These are phyloP conservation scores for Papilio gigon DNA, from an alignment of 2,888 invertebrate genomes.

Conservation along the genomic window DNA sequence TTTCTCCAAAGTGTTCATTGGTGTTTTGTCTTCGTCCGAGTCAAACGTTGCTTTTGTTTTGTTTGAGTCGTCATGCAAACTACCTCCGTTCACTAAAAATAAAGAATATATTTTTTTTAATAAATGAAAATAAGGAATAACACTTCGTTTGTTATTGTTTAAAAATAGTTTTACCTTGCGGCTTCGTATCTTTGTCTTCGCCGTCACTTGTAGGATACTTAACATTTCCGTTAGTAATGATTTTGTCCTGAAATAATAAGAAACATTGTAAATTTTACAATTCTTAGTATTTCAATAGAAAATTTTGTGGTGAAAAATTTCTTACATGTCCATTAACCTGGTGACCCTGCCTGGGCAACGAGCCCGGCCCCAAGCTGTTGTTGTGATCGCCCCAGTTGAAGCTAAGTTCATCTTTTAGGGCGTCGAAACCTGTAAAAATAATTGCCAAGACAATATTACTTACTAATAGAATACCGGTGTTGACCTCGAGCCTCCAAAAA, in stretches of 20 bases:
- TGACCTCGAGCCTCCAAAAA: too few relatives aligned
- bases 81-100: conserved; percentile 72
- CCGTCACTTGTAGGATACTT: conserved; percentile 64
- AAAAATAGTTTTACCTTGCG: conserved; percentile 60
- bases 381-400: conserved; percentile 88
- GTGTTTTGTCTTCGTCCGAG: conserved; percentile 81
- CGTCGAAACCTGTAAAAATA: conserved; percentile 83
- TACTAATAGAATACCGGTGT: too few relatives aligned
- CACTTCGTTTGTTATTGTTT: too few relatives aligned
- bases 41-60: conserved; percentile 81
- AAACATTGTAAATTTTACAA: too few relatives aligned
- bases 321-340: conserved; percentile 72
- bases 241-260: conserved; percentile 63
- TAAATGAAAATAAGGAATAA: conserved; percentile 6
- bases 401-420: conserved; percentile 87
- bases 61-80: conserved; percentile 77
- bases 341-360: conserved; percentile 59
- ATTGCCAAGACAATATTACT: too few relatives aligned
- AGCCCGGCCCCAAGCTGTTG: conserved; percentile 82
- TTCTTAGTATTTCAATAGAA: background rate
- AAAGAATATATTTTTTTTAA: conserved; percentile 33
- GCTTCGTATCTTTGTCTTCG: conserved; percentile 61
- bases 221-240: conserved; percentile 72
- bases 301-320: background rate
- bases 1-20: conserved; percentile 80